Conservation (phyloP, 92 coral and sea anemone species). For the Siderastrea siderea region DNA sequence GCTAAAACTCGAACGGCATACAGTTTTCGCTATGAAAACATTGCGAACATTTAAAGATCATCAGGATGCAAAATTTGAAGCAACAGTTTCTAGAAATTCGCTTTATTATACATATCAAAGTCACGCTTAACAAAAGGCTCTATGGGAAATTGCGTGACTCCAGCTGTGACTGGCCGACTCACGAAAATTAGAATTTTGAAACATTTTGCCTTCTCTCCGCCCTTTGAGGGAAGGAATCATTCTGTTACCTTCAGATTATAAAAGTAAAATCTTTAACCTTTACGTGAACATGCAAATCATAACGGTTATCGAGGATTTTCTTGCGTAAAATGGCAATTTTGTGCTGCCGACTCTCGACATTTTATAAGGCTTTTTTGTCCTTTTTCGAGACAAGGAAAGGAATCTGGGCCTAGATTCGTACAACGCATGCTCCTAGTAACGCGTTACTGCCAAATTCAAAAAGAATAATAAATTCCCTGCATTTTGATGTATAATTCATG, state of each 20-base stretch:
- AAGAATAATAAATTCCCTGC: not conserved
- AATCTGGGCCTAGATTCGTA: slow-evolving; percentile 12
- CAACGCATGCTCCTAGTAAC: not conserved
- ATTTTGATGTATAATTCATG: slow-evolving; percentile 18
- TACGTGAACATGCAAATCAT: not conserved
- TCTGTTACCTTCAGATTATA: slow-evolving; percentile 20
- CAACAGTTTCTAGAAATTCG: too few relatives aligned
- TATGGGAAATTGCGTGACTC: too few relatives aligned
- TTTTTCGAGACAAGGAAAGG: not conserved
- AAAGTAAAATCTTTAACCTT: slow-evolving; percentile 4
- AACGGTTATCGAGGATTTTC: not conserved
- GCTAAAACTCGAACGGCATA: too few relatives aligned
- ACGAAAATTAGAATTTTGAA: not conserved
- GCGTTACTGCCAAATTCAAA: slow-evolving; percentile 5
- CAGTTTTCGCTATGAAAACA: too few relatives aligned
- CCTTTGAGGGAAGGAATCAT: not conserved
- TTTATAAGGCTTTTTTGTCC: not conserved
- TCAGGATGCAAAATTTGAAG: too few relatives aligned
- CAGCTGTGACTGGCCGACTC: not conserved
- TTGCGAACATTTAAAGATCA: too few relatives aligned
- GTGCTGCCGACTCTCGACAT: slow-evolving; percentile 4
- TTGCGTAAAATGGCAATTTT: not conserved
- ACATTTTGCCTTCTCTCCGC: not conserved
- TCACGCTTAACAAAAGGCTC: too few relatives aligned
- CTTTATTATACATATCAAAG: too few relatives aligned